Percentiles rank a stretch among this genome's conserved stretches.
Evolutionary conservation across 2,113 vertebrate species (phyloP).

Genomic region (Lepus timidus): DNA sequence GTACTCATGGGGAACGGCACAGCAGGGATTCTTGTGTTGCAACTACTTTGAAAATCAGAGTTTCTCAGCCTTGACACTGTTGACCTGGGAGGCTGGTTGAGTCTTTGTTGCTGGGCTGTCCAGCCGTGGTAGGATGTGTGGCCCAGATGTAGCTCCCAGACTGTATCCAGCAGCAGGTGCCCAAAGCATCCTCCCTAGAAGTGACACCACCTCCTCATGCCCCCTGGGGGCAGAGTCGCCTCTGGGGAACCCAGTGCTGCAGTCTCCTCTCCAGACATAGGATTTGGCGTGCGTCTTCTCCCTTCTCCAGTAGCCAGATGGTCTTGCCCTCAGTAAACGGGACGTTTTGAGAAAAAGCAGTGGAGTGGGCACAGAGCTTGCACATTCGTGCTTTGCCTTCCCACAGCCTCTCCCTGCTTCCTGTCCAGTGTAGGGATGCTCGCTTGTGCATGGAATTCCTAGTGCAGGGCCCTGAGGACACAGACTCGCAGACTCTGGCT

Average conservation of each 20-base stretch:
- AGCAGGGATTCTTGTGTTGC: too few species aligned
- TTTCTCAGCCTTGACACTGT: not conserved
- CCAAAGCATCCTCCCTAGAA: not conserved
- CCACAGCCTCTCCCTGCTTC: not conserved
- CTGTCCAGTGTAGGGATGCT: rapidly evolving
- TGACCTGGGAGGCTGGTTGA: not conserved
- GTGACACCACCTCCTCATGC: not conserved
- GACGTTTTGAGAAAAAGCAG: not conserved
- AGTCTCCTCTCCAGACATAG: not conserved
- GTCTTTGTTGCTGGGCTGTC: not conserved
- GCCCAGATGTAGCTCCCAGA: not conserved
- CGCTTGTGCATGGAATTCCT: rapidly evolving
- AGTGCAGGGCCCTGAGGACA: not conserved
- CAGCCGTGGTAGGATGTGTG: not conserved
- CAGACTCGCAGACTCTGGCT: not conserved
- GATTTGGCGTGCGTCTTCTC: not conserved
- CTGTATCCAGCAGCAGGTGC: too few species aligned
- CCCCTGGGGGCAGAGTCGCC: not conserved
- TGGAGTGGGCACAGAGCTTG: not conserved
- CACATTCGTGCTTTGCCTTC: not conserved
- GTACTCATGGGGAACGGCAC: not conserved
- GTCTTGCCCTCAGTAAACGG: not conserved
- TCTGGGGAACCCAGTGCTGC: not conserved
- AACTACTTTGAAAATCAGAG: not conserved
- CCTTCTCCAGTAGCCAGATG: not conserved